Conservation (phyloP, 2,797 vertebrate species). For the Betta splendens region DNA sequence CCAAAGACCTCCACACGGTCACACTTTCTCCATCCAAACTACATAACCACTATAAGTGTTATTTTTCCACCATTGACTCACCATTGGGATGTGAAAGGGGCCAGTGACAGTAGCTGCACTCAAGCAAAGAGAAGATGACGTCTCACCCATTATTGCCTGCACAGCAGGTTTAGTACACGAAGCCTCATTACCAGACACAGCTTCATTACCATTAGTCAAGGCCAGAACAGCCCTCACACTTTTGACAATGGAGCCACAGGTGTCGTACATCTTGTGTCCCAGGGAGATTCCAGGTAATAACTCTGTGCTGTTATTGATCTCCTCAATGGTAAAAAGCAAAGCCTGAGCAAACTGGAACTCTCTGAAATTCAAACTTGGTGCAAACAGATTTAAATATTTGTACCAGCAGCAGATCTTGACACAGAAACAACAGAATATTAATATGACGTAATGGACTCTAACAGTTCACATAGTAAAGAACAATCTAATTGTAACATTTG, state of each 20-base stretch:
- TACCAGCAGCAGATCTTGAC: too few relatives aligned
- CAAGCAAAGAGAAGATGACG: conserved; percentile 73
- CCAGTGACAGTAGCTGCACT: too few relatives aligned
- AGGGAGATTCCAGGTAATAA: conserved; percentile 71
- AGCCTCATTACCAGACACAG: not conserved
- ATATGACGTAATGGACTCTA: too few relatives aligned
- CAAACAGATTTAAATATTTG: conserved; percentile 7
- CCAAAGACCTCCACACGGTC: too few relatives aligned
- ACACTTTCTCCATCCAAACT: too few relatives aligned
- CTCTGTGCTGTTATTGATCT: conserved; percentile 77
- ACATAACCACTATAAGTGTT: too few relatives aligned
- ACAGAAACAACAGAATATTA: too few relatives aligned
- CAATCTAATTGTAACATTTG: too few relatives aligned
- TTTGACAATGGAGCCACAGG: conserved; percentile 68
- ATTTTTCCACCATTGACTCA: too few relatives aligned
- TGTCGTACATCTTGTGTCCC: conserved; percentile 75
- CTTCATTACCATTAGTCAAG: conserved; percentile 67
- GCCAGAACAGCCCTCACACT: conserved; percentile 67
- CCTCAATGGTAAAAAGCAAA: conserved; percentile 77
- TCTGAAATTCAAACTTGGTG: conserved; percentile 74
- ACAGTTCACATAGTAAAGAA: too few relatives aligned
- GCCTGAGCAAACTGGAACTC: conserved; percentile 75
- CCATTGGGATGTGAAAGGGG: conserved; percentile 73
- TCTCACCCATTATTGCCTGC: conserved; percentile 76
- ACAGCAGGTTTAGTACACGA: conserved; percentile 66